Base-by-base conservation (phyloP, 2,113 vertebrate genomes). In the Hipposideros armiger region DNA sequence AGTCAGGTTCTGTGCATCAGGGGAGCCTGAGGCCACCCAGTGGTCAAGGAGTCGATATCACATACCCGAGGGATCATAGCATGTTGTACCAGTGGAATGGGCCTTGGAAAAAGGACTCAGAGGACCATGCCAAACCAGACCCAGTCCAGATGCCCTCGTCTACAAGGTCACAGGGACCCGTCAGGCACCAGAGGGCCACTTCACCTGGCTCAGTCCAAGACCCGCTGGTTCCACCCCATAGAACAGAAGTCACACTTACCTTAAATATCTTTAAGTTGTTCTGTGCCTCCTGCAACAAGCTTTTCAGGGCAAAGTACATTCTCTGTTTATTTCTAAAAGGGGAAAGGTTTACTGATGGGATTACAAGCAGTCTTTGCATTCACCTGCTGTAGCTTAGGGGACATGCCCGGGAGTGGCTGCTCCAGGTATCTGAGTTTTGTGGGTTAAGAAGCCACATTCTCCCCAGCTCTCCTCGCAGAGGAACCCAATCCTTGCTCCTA, bases 261-360 rank as follows among this genome's bases (percentile, higher is more conserved):
- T 99, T 99, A 97, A 99, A 99, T 97, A 99, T 99, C 98, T 99
- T 99, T 94, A 99, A 98, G 98, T 99, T 99, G 98, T 99, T 99
- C 98, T 99, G 99, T 62, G 99, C 98, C 97, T 99, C 99, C 97
- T 99, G 99, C 95, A 99, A 98, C 97, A 99, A 98, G 97, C 99
- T 99, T 98, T 98, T 99, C 98, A 99, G 98, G 97, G 99, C 99
- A 98, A 99, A 99, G 98, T 99, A 99, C 99, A 99, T 99, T 97
- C 99, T 98, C 98, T 99, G 99, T 98, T 99, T 99, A 98, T 99
- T 99, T 99, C 99, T 99, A 86, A 58, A 56, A 58, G 62, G 50
- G 26, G 56, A 76, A 52, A 64, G 26, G n/a, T 28, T 11, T 20
- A 52, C 11, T 11, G 24, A 50, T 3, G 62, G 28, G 45, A 26